Percentiles rank a stretch among this genome's conserved stretches.
These are phyloP conservation scores for Falco columbarius DNA, from an alignment of 2,797 vertebrate genomes.

Conservation along the genomic window DNA sequence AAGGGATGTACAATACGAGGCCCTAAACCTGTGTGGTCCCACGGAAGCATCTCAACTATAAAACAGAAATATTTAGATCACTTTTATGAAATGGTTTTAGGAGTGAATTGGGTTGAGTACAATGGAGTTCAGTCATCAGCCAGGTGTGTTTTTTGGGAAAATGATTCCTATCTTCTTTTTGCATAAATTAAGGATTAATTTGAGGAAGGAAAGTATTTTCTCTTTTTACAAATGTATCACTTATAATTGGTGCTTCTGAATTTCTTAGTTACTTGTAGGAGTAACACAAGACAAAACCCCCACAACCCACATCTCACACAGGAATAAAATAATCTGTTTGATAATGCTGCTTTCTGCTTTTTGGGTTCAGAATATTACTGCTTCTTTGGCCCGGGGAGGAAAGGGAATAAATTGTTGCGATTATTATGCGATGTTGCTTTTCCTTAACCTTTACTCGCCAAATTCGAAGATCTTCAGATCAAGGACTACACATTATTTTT, in stretches of 20 bases:
- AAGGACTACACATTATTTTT: not conserved
- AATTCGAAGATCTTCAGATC: not conserved
- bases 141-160: not conserved
- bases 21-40: not conserved
- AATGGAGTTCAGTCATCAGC: not conserved
- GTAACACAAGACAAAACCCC: not conserved
- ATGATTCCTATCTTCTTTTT: not conserved
- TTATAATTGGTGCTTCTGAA: not conserved
- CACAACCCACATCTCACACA: not conserved
- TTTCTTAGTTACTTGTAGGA: not conserved
- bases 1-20: not conserved
- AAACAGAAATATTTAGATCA: not conserved
- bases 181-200: not conserved
- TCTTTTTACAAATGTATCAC: not conserved
- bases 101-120: not conserved
- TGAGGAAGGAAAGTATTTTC: not conserved
- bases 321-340: not conserved
- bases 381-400: not conserved
- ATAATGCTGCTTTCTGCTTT: not conserved
- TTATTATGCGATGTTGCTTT: not conserved
- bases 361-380: not conserved
- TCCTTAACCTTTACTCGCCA: not conserved
- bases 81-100: not conserved
- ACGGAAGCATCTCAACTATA: not conserved
- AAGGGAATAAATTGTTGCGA: not conserved